These are phyloP conservation scores for Allolobophora icterica DNA, from an alignment of 2,888 invertebrate genomes.

Conservation along the genomic window DNA sequence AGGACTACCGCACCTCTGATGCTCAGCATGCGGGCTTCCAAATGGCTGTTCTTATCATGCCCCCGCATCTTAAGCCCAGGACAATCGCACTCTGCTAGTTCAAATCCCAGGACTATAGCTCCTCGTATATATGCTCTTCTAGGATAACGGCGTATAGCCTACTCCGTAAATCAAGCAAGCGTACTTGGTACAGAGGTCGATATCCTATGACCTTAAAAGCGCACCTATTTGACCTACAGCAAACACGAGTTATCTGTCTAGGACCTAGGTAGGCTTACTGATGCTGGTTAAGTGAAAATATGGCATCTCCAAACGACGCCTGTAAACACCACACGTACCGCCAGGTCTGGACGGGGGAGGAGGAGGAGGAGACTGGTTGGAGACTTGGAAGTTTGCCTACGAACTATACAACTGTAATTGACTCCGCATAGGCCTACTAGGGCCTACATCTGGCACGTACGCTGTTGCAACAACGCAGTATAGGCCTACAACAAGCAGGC, in stretches of 20 bases:
- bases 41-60: no score
- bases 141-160: no score
- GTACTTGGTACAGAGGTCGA: not conserved
- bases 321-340: not conserved
- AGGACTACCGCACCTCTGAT: not conserved
- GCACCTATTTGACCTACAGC: not conserved
- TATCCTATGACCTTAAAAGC: not conserved
- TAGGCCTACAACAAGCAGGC: not conserved
- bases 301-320: not conserved
- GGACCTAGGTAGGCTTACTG: not conserved
- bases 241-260: not conserved
- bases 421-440: not conserved
- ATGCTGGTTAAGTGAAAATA: not conserved
- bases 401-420: slow-evolving; percentile 4
- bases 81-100: not conserved
- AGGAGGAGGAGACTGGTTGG: not conserved
- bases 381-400: slow-evolving; percentile 4
- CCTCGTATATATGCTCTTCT: not conserved
- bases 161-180: not conserved
- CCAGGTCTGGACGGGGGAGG: not conserved
- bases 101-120: not conserved
- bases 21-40: not conserved
- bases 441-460: not conserved
- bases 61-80: not conserved
- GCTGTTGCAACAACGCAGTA: not conserved